Percentiles rank a stretch among this genome's conserved stretches.
Conservation (phyloP, 2,797 vertebrate species). For the Gila robusta region DNA sequence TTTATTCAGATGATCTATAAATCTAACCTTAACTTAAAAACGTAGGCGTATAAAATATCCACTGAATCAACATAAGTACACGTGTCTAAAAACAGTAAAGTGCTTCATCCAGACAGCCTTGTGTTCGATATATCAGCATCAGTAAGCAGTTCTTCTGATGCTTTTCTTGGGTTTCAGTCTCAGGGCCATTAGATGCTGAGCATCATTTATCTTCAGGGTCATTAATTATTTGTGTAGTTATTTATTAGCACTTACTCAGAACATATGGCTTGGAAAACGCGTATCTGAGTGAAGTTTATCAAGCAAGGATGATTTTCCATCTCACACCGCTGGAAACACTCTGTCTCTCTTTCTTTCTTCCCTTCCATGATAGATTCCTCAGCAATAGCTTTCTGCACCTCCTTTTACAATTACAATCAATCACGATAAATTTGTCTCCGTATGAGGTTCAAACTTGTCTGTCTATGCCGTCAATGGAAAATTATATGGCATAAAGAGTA, state of each 20-base stretch:
- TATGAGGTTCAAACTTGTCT: conserved; percentile 13
- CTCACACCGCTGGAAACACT: background rate
- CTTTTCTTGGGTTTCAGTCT: conserved; percentile 30
- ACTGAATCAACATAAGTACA: background rate
- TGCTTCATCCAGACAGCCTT: background rate
- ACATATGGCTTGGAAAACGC: background rate
- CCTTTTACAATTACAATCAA: conserved; percentile 27
- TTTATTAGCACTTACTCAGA: conserved; percentile 31
- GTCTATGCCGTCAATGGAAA: background rate
- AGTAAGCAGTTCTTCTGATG: background rate
- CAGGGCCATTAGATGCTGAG: conserved; percentile 14
- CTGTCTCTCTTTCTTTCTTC: background rate
- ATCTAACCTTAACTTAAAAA: background rate
- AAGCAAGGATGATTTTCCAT: conserved; percentile 18
- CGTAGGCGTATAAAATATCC: background rate
- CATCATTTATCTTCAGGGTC: conserved; percentile 3
- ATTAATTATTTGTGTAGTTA: conserved; percentile 26
- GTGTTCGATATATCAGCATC: background rate
- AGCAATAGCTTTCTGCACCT: background rate
- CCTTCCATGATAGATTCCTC: background rate
- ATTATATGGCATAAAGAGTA: conserved; percentile 27
- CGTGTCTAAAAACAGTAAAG: background rate
- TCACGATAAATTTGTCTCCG: conserved; percentile 43
- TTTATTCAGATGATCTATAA: background rate
- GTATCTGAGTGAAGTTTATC: conserved; percentile 1